Percentiles rank a stretch among this genome's conserved stretches.
Evolutionary conservation across 2,113 vertebrate genomes (phyloP).

Genomic region (Caracal caracal): DNA sequence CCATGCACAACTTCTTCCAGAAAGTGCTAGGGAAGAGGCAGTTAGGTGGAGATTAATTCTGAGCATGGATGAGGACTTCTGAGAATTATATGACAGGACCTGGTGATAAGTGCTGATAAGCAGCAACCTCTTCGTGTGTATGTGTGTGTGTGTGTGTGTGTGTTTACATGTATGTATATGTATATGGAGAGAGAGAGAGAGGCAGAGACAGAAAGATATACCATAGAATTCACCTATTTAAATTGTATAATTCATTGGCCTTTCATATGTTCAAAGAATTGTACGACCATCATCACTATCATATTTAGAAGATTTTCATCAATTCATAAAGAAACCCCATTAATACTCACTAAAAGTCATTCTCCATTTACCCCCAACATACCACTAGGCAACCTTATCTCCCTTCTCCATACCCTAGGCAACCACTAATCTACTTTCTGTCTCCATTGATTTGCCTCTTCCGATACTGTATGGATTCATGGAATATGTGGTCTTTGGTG

Average conservation of each 20-base stretch:
- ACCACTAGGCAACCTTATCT: neutral
- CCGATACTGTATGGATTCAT: neutral
- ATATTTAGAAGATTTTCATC: neutral
- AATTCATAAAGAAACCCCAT: neutral
- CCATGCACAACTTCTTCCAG: neutral
- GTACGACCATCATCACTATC: neutral
- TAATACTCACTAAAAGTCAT: neutral
- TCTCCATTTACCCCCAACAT: neutral
- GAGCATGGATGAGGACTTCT: neutral
- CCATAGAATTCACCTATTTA: neutral
- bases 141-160: neutral
- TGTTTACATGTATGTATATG: neutral
- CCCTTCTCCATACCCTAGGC: neutral
- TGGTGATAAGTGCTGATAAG: neutral
- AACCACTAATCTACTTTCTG: neutral
- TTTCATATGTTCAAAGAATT: constrained; percentile 12
- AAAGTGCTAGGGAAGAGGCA: neutral
- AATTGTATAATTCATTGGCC: neutral
- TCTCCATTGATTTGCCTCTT: neutral
- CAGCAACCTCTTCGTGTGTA: neutral
- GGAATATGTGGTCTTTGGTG: neutral
- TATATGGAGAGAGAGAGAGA: neutral
- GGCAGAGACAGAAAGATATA: neutral
- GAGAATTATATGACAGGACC: neutral
- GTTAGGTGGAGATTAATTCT: neutral